These are phyloP conservation scores for Caretta caretta DNA, from an alignment of 2,113 vertebrate species.

Conservation along the genomic window DNA sequence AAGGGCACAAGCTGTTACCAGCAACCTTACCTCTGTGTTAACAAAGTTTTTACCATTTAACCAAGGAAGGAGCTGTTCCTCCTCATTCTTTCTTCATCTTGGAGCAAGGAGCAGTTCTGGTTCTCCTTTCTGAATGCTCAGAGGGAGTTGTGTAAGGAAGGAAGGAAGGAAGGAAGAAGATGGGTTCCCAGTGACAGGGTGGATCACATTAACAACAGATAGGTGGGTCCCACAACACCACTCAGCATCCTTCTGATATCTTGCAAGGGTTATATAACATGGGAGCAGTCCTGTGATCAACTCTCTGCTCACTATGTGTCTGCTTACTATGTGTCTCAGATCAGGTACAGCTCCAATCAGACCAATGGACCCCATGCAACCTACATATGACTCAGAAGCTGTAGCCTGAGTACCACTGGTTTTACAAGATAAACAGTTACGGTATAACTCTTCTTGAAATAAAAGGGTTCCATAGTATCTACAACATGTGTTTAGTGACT, in stretches of 20 bases:
- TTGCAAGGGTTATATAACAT: neutral
- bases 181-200: neutral
- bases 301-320: neutral
- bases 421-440: neutral
- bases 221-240: neutral
- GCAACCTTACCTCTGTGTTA: neutral
- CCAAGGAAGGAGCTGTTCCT: neutral
- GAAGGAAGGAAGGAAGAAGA: neutral
- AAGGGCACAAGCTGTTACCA: neutral
- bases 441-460: neutral
- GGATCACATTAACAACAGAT: neutral
- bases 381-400: neutral
- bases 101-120: neutral
- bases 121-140: slow-evolving; percentile 1
- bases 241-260: neutral
- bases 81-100: neutral
- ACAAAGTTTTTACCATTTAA: neutral
- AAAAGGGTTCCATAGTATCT: neutral
- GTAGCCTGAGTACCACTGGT: neutral
- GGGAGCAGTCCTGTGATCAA: neutral
- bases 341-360: neutral
- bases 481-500: neutral
- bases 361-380: accelerated
- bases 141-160: neutral
- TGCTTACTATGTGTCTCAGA: neutral